phyloP scores from a whole-genome alignment of 1,140 invertebrate species.

The Leptinotarsa defecta region DNA sequence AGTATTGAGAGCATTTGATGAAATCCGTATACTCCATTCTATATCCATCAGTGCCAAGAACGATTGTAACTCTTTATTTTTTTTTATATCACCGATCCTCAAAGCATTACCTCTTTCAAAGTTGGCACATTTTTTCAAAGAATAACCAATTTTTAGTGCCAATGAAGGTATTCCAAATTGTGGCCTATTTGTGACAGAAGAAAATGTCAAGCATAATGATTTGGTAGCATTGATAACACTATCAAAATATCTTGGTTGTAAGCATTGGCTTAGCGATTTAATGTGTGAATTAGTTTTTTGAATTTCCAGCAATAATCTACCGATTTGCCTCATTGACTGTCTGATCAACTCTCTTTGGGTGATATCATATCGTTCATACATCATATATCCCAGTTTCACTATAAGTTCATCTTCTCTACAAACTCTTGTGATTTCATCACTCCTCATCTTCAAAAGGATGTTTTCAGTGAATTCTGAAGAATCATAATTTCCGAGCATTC shows the following conservation, averaged over 20 bases:
- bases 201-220: neutral
- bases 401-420: slow-evolving; percentile 22
- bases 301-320: slow-evolving; percentile 20
- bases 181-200: neutral
- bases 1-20: neutral
- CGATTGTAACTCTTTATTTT: neutral
- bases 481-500: slow-evolving; percentile 10
- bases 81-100: neutral
- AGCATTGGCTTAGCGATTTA: slow-evolving; percentile 8
- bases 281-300: neutral
- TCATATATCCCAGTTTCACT: slow-evolving; percentile 15
- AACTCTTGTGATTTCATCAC: slow-evolving; percentile 22
- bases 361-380: slow-evolving; percentile 28
- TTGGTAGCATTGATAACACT: slow-evolving; percentile 18
- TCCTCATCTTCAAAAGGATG: slow-evolving; percentile 25
- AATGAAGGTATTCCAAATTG: slow-evolving; percentile 3
- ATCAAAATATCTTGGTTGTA: slow-evolving; percentile 26
- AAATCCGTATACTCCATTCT: slow-evolving; percentile 3
- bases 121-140: slow-evolving; percentile 3
- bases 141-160: neutral
- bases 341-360: slow-evolving; percentile 26
- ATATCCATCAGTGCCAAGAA: neutral
- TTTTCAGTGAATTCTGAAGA: slow-evolving; percentile 18
- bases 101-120: neutral
- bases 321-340: slow-evolving; percentile 28